phyloP scores from a whole-genome alignment of 2,797 vertebrate genomes.

The Mormyrus hasselquistii region DNA sequence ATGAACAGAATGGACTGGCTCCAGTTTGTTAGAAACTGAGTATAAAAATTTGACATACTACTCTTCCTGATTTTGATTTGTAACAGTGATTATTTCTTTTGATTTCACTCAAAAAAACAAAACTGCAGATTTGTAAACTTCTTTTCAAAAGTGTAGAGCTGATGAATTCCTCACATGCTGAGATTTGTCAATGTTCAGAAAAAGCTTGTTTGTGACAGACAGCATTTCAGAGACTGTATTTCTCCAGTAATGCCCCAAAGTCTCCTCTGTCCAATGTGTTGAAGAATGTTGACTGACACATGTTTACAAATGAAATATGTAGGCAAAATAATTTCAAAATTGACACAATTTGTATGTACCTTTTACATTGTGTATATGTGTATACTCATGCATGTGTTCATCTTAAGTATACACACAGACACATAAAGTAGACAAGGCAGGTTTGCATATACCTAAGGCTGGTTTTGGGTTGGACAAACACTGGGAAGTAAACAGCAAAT shows the following conservation, averaged over 20 bases:
- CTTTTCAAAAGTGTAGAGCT: not conserved
- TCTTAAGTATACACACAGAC: constrained; percentile 6
- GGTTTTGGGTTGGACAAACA: constrained; percentile 59
- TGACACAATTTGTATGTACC: constrained; percentile 47
- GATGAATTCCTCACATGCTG: not conserved
- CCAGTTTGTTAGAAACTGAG: not conserved
- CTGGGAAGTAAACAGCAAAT: constrained; percentile 54
- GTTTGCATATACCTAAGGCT: constrained; percentile 62
- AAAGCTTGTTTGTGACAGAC: not conserved
- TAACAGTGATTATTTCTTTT: not conserved
- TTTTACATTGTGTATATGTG: constrained; percentile 31
- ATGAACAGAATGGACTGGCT: not conserved
- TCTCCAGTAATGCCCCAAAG: not conserved
- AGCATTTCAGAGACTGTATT: constrained; percentile 16
- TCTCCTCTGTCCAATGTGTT: not conserved
- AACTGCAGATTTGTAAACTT: not conserved
- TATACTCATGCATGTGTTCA: not conserved
- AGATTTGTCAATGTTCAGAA: not conserved
- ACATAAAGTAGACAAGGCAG: constrained; percentile 27
- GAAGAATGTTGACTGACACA: constrained; percentile 29
- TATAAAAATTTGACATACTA: not conserved
- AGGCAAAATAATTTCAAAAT: constrained; percentile 50
- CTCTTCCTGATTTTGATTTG: constrained; percentile 10
- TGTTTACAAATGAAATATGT: constrained; percentile 43
- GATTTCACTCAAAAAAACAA: constrained; percentile 10